Percentiles rank a stretch among this genome's conserved stretches.
These are phyloP conservation scores for Drosophila ochracea DNA, from an alignment of 2,888 invertebrate species.

Conservation along the genomic window DNA sequence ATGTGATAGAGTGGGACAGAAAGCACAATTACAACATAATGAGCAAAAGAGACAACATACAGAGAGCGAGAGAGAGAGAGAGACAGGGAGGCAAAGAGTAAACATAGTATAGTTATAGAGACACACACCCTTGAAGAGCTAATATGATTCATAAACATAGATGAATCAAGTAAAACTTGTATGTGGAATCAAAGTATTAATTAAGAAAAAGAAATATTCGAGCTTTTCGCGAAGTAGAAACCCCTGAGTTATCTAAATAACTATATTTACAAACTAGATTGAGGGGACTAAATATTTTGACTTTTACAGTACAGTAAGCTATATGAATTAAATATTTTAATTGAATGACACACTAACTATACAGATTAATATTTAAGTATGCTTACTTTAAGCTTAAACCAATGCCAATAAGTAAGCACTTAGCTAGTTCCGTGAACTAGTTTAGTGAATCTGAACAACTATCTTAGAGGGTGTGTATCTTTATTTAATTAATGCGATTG, in stretches of 20 bases:
- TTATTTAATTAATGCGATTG: not conserved
- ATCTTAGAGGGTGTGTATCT: slow-evolving; percentile 21
- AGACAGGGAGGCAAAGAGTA: slow-evolving; percentile 1
- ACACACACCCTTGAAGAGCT: slow-evolving; percentile 21
- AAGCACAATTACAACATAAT: slow-evolving; percentile 5
- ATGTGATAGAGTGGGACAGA: slow-evolving; percentile 10
- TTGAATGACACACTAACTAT: not conserved
- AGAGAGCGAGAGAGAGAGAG: slow-evolving; percentile 1
- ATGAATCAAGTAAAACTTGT: not conserved
- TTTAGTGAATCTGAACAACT: slow-evolving; percentile 1
- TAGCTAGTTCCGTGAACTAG: not conserved
- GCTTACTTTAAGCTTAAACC: not conserved
- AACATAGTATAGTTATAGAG: slow-evolving; percentile 4
- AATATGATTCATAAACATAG: too few species aligned
- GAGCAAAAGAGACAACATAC: slow-evolving; percentile 17
- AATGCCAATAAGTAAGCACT: not conserved
- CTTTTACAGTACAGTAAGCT: not conserved
- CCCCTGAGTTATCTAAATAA: not conserved
- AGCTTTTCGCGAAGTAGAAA: not conserved
- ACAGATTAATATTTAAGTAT: not conserved
- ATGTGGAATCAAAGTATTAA: not conserved
- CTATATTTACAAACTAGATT: not conserved
- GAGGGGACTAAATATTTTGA: not conserved
- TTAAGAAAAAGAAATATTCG: not conserved
- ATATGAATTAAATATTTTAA: not conserved